Conservation (phyloP, 2,113 vertebrate species). For the Suricata suricatta region DNA sequence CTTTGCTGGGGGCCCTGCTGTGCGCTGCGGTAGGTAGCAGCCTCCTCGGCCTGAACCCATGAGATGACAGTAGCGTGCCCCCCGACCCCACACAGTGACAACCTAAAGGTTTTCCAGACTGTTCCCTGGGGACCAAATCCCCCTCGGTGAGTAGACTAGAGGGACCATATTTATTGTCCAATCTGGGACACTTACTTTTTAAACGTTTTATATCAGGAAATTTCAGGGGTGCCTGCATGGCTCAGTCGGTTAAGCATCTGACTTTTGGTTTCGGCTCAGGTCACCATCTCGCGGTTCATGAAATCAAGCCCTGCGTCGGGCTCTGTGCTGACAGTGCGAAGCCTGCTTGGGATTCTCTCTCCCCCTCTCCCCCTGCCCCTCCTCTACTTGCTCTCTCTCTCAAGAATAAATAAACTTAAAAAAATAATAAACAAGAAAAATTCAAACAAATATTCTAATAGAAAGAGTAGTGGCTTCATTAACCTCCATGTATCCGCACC, state of each 20-base stretch:
- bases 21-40: not conserved
- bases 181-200: not conserved
- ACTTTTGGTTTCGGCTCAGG: no score
- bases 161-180: not conserved
- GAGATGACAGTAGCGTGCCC: not conserved
- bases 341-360: no score
- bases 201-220: not conserved
- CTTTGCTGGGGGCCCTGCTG: not conserved
- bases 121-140: not conserved
- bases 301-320: no score
- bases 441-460: not conserved
- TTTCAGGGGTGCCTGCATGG: no score
- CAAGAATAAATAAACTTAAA: no score
- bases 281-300: no score
- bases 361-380: no score
- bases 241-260: no score
- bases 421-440: not conserved
- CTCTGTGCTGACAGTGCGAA: no score
- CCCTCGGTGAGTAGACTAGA: not conserved
- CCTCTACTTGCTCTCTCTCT: no score
- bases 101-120: not conserved
- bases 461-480: not conserved
- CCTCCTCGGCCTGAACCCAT: not conserved
- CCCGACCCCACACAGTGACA: not conserved
- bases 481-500: not conserved